Conservation (phyloP, 2,113 vertebrate genomes). For the Dromiciops gliroides region DNA sequence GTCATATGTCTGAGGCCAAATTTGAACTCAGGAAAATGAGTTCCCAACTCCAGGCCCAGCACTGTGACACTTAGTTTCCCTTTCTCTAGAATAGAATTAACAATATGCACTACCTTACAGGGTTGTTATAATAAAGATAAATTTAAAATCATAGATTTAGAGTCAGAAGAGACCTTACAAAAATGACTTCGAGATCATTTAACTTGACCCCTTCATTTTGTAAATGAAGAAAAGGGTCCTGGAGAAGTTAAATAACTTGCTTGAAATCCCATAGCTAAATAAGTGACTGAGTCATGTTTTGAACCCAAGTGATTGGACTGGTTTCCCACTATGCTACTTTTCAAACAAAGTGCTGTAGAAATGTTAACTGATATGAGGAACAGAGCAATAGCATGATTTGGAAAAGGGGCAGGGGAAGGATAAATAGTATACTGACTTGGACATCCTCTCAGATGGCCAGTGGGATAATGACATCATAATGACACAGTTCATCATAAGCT, state of each 20-base stretch:
- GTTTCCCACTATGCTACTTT: background rate
- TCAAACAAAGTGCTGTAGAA: background rate
- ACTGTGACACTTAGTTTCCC: background rate
- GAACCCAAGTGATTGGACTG: background rate
- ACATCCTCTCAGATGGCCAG: background rate
- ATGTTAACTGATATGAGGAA: background rate
- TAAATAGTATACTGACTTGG: background rate
- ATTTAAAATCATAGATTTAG: background rate
- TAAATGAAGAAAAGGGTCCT: background rate
- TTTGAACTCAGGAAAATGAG: background rate
- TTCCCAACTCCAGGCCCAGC: background rate
- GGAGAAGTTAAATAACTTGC: background rate
- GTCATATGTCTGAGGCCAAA: background rate
- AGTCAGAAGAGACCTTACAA: background rate
- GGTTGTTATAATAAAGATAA: background rate
- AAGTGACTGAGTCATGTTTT: background rate
- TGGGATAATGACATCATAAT: slow-evolving; percentile 71
- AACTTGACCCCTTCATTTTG: background rate
- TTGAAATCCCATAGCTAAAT: background rate
- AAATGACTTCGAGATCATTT: background rate
- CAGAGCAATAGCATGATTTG: background rate
- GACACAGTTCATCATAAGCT: slow-evolving; percentile 54
- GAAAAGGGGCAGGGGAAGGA: background rate
- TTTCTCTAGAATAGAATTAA: background rate
- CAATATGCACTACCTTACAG: background rate